phyloP scores from a whole-genome alignment of 2,113 vertebrate species.

The Spea multiplicata region DNA sequence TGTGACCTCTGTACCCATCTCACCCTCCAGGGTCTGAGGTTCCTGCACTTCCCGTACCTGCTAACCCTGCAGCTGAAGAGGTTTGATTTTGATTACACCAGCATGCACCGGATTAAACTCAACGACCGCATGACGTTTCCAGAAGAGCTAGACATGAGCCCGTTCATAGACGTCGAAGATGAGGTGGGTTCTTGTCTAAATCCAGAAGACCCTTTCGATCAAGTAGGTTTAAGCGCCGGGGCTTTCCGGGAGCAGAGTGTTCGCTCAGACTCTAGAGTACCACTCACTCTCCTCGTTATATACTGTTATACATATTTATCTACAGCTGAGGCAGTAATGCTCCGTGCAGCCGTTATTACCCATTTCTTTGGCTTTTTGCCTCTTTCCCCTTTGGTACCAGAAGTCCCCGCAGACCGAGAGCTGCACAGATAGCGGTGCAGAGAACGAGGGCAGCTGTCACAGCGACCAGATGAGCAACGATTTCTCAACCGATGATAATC shows the following conservation, averaged over 20 bases:
- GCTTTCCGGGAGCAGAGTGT: too few relatives aligned
- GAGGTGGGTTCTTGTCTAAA: constrained; percentile 73
- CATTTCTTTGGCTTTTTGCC: too few relatives aligned
- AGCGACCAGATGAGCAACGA: constrained; percentile 99
- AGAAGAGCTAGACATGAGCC: constrained; percentile 95
- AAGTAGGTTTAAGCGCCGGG: too few relatives aligned
- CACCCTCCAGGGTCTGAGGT: constrained; percentile 82
- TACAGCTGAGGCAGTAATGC: too few relatives aligned
- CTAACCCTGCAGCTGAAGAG: constrained; percentile 95
- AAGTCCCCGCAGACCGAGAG: constrained; percentile 98
- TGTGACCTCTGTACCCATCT: constrained; percentile 28
- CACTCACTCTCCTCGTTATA: too few relatives aligned
- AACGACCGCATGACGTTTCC: constrained; percentile 98
- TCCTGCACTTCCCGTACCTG: constrained; percentile 95
- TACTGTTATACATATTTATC: too few relatives aligned
- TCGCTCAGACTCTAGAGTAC: too few relatives aligned
- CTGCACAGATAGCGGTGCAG: constrained; percentile 96
- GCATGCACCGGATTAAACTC: constrained; percentile 97
- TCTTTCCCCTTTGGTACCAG: constrained; percentile 55
- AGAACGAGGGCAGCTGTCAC: constrained; percentile 99
- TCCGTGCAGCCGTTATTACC: too few relatives aligned
- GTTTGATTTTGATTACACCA: constrained; percentile 98
- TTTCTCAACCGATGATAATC: constrained; percentile 93
- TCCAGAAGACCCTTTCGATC: too few relatives aligned
- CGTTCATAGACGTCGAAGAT: constrained; percentile 96